phyloP scores from a whole-genome alignment of 2,797 vertebrate genomes.

The Pangasius larnaudii region DNA sequence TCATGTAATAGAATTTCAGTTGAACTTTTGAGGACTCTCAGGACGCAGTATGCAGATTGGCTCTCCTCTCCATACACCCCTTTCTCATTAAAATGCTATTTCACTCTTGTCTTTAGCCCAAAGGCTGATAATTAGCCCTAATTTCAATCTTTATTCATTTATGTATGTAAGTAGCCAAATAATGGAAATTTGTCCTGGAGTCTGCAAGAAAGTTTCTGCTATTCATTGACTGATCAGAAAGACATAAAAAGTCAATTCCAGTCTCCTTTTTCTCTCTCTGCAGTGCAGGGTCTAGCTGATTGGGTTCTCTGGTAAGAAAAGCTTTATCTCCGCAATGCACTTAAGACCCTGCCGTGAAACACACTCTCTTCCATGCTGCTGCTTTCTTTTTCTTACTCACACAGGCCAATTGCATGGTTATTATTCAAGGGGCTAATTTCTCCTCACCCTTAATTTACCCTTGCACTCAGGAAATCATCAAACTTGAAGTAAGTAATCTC shows the following conservation, averaged over 20 bases:
- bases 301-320: conserved; percentile 37
- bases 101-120: conserved; percentile 26
- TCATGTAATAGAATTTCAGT: conserved; percentile 4
- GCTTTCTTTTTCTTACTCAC: background rate
- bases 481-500: conserved; percentile 15
- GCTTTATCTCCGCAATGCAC: conserved; percentile 38
- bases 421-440: conserved; percentile 26
- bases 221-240: conserved; percentile 33
- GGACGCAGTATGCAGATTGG: conserved; percentile 37
- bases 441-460: conserved; percentile 14
- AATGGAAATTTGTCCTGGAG: conserved; percentile 25
- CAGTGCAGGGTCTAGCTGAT: conserved; percentile 27
- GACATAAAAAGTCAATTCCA: conserved; percentile 39
- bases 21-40: conserved; percentile 29
- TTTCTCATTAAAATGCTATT: conserved; percentile 37
- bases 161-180: conserved; percentile 26
- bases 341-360: conserved; percentile 30
- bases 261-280: background rate
- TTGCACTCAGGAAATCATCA: conserved; percentile 16
- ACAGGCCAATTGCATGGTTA: background rate
- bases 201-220: conserved; percentile 33
- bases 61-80: conserved; percentile 14
- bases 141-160: conserved; percentile 46
- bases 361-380: background rate
- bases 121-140: conserved; percentile 31